These are phyloP conservation scores for Ips typographus DNA, from an alignment of 1,140 invertebrate genomes.

Conservation along the genomic window DNA sequence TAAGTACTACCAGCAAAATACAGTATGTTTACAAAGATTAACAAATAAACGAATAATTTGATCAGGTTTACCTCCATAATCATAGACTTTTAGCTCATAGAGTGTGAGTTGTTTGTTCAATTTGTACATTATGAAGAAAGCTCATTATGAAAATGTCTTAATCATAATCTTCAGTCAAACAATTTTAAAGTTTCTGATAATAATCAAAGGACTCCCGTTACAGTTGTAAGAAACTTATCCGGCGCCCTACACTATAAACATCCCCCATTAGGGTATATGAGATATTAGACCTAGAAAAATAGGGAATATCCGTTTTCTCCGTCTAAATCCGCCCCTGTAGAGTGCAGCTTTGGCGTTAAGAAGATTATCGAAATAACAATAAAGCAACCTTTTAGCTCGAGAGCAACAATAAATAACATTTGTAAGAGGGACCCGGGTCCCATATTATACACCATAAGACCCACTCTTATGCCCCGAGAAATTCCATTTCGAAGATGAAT, in stretches of 20 bases:
- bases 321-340: constrained; percentile 16
- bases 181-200: too few relatives aligned
- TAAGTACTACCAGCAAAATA: too few relatives aligned
- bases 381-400: constrained; percentile 34
- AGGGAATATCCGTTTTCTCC: neutral
- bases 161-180: too few relatives aligned
- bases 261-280: neutral
- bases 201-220: too few relatives aligned
- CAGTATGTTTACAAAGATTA: too few relatives aligned
- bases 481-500: constrained; percentile 24
- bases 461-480: constrained; percentile 19
- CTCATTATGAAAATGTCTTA: too few relatives aligned
- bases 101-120: too few relatives aligned
- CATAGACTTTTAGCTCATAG: too few relatives aligned
- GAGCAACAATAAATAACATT: constrained; percentile 36
- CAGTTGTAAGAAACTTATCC: neutral
- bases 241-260: neutral
- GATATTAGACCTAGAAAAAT: neutral
- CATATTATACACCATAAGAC: constrained; percentile 27
- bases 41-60: too few relatives aligned
- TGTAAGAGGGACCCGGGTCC: constrained; percentile 21
- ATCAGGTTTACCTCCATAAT: too few relatives aligned
- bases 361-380: constrained; percentile 35
- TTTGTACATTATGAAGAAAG: too few relatives aligned
- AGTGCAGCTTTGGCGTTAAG: constrained; percentile 32